Base-by-base conservation (phyloP, 2,797 vertebrate genomes). In the Forpus xanthops region DNA sequence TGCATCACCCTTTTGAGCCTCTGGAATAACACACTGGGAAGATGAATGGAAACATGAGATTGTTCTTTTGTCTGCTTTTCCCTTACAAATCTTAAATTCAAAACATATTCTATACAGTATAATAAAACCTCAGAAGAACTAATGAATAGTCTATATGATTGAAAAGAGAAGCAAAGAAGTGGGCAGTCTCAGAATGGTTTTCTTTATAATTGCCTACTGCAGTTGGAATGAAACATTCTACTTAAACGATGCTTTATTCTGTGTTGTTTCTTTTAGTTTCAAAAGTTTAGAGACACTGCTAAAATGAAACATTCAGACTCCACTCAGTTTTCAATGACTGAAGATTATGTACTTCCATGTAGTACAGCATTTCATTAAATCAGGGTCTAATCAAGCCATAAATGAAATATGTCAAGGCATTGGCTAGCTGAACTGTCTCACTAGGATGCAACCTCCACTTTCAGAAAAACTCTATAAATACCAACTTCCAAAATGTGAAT, bases 331-430 rank as follows among this genome's bases (percentile, higher is more conserved):
- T 89, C 80, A 94, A 91, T 78, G 89, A 87, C 62, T 87, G 83
- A 85, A 85, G 78, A 88, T 62, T 18, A 89, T 80, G 47, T 92
- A 52, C 41, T 93, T 79, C 60, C 77, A 65, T 75, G 60, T 86
- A 84, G 41, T 45, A 90, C 56, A 76, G 68, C 49, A 62, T 77
- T 85, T 94, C 55, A 83, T 95, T 90, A 94, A 91, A 89, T 81
- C 85, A 73, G 90, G 44, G 62, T 58, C 91, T 95, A 96, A 96
- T 93, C 92, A 95, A 95, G 87, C 77, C 83, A 87, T 85, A 87
- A 93, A 93, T 65, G 84, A 95, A 93, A 92, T 64, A 50, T 27
- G 65, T 90, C 85, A 70, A 93, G 75, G 58, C 74, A 45, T 41
- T 66, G 76, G 72, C 65, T 73, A 80, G 37, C 67, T 5, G 12